Evolutionary conservation across 2,113 vertebrate genomes (phyloP).

Genomic region (Oncorhynchus keta): DNA sequence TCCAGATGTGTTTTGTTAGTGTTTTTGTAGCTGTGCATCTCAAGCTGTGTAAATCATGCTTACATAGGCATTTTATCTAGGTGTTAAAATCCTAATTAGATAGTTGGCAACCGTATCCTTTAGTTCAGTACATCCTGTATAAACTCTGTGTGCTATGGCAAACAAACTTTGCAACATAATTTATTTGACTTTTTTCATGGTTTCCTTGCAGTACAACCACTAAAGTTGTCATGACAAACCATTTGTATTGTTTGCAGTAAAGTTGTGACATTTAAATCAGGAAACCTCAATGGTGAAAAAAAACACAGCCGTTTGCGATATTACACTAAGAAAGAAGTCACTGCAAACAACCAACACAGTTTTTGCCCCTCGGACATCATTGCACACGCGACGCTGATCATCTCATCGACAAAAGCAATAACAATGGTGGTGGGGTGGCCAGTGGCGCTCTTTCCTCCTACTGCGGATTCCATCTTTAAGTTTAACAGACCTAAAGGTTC

Average conservation of each 20-base stretch:
- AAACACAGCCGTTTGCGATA: no score
- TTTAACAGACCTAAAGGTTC: slow-evolving; percentile 29
- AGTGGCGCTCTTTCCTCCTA: no score
- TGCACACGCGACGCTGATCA: no score
- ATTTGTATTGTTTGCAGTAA: slow-evolving; percentile 27
- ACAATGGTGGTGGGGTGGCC: no score
- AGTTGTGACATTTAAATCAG: slow-evolving; percentile 22
- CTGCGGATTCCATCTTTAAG: slow-evolving; percentile 8
- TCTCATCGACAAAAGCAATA: no score
- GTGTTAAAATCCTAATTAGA: slow-evolving; percentile 10
- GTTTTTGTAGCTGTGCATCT: not conserved
- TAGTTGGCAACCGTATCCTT: not conserved
- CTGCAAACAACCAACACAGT: no score
- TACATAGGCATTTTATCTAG: slow-evolving; percentile 8
- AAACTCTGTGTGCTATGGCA: slow-evolving; percentile 8
- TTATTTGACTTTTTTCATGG: not conserved
- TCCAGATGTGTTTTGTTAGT: not conserved
- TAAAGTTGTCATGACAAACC: slow-evolving; percentile 21
- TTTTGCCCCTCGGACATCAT: no score
- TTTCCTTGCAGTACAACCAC: slow-evolving; percentile 1
- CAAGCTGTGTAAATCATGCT: slow-evolving; percentile 17
- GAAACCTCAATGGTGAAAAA: no score
- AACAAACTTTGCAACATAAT: slow-evolving; percentile 2
- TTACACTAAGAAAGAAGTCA: no score
- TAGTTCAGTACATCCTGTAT: not conserved